Percentiles rank a stretch among this genome's conserved stretches.
phyloP scores from a whole-genome alignment of 2,797 vertebrate genomes.

The Champsocephalus gunnari region DNA sequence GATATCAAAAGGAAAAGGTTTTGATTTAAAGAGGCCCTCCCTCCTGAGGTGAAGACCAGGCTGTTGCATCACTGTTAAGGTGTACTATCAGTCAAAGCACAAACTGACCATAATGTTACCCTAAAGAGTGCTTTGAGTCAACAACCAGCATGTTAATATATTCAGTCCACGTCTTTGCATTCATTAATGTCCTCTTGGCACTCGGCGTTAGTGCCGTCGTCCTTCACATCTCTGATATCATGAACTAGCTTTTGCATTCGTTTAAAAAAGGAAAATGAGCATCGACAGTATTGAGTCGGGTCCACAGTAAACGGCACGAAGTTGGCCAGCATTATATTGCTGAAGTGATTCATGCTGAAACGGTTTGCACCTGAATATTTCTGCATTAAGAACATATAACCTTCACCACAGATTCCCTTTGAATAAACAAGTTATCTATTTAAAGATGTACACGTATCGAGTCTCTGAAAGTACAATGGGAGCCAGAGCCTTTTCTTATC shows the following conservation, averaged over 20 bases:
- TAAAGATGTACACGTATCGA: too few relatives aligned
- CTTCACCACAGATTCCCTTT: background rate
- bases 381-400: background rate
- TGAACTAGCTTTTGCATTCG: conserved; percentile 8
- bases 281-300: background rate
- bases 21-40: background rate
- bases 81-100: background rate
- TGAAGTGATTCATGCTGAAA: too few relatives aligned
- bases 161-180: background rate
- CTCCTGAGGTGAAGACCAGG: conserved; percentile 48
- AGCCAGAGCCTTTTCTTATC: too few relatives aligned
- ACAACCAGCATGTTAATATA: background rate
- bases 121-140: background rate
- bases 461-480: too few relatives aligned
- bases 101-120: background rate
- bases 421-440: too few relatives aligned
- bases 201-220: background rate
- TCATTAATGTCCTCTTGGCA: background rate
- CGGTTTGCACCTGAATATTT: background rate
- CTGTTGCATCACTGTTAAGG: background rate
- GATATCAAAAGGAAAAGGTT: too few relatives aligned
- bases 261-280: background rate
- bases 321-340: background rate
- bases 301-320: background rate
- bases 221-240: conserved; percentile 2